Conservation (phyloP, 2,888 invertebrate species). For the Epicampocera succincta region DNA sequence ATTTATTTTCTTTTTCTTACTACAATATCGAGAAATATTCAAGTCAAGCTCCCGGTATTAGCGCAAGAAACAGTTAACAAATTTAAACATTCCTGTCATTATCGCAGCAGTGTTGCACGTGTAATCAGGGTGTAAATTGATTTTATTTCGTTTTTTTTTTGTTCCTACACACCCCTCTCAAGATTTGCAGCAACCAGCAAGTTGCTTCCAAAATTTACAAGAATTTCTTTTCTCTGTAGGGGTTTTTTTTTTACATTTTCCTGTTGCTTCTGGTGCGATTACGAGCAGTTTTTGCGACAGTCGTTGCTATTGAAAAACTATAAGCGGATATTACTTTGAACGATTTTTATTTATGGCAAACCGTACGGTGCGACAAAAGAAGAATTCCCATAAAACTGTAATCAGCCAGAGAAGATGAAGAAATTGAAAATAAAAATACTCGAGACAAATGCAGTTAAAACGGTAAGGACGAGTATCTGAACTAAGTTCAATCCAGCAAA, state of each 20-base stretch:
- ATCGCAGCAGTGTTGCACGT: constrained; percentile 62
- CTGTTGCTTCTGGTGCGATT: not conserved
- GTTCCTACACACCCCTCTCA: not conserved
- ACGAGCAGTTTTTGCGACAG: constrained; percentile 31
- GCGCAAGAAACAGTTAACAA: constrained; percentile 28
- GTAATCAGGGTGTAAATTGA: constrained; percentile 69
- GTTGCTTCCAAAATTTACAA: constrained; percentile 10
- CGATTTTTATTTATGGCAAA: constrained; percentile 50
- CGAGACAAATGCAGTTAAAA: constrained; percentile 62
- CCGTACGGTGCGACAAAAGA: not conserved
- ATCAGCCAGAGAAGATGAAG: constrained; percentile 45
- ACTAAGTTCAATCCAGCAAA: not conserved
- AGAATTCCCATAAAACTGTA: constrained; percentile 51
- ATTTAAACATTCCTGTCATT: constrained; percentile 66
- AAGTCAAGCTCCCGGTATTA: not conserved
- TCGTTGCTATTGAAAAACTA: constrained; percentile 63
- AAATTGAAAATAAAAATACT: constrained; percentile 58
- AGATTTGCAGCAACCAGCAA: constrained; percentile 18
- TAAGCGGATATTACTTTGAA: constrained; percentile 69
- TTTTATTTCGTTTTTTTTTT: constrained; percentile 25
- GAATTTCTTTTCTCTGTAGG: constrained; percentile 2
- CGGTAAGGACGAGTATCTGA: constrained; percentile 16
- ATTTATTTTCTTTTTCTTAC: too few relatives aligned
- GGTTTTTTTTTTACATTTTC: not conserved
- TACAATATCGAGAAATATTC: too few relatives aligned